A percentile compares a stretch with the other conserved stretches of the same genome.
phyloP scores from a whole-genome alignment of 1,140 invertebrate genomes.

The Psix sp. region DNA sequence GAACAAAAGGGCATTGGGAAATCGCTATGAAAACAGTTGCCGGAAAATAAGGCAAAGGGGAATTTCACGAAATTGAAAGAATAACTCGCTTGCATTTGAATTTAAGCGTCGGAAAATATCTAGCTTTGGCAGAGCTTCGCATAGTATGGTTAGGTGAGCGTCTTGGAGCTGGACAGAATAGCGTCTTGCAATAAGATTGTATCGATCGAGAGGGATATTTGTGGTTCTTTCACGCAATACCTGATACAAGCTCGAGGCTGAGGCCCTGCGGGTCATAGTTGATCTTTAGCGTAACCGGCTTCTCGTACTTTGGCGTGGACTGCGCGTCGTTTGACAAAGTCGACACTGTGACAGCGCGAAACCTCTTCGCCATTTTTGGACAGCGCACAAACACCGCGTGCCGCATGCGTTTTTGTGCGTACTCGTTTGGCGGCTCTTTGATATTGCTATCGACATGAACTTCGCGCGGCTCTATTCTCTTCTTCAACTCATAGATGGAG shows the following conservation, averaged over 20 bases:
- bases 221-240: constrained; percentile 65
- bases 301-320: constrained; percentile 82
- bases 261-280: constrained; percentile 87
- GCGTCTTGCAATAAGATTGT: constrained; percentile 47
- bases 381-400: constrained; percentile 63
- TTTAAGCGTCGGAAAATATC: constrained; percentile 15
- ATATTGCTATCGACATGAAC: constrained; percentile 30
- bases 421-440: constrained; percentile 53
- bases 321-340: constrained; percentile 82
- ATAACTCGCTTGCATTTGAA: neutral
- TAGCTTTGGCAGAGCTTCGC: constrained; percentile 4
- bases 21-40: neutral
- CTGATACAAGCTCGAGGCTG: constrained; percentile 82
- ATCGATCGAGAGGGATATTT: constrained; percentile 53
- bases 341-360: constrained; percentile 83
- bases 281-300: constrained; percentile 82
- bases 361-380: constrained; percentile 83
- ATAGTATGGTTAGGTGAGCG: constrained; percentile 66
- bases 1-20: neutral
- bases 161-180: constrained; percentile 13
- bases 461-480: neutral
- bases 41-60: neutral
- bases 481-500: too few relatives aligned
- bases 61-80: neutral
- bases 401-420: constrained; percentile 70